Percentiles rank a stretch among this genome's conserved stretches.
phyloP scores from a whole-genome alignment of 1,140 invertebrate species.

The Drosophila azteca region DNA sequence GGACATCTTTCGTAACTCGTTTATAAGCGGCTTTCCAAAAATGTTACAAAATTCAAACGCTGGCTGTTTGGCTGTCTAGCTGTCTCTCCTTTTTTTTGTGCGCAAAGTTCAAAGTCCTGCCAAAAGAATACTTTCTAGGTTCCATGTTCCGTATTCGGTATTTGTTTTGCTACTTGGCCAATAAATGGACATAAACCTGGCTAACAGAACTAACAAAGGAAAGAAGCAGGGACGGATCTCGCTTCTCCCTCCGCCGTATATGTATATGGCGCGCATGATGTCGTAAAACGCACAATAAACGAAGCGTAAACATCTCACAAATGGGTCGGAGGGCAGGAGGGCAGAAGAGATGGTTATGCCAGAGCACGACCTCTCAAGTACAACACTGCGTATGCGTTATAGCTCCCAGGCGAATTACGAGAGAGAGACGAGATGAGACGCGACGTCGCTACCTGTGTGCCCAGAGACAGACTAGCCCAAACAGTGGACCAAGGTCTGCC shows the following conservation, averaged over 20 bases:
- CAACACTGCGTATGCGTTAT: slow-evolving; percentile 72
- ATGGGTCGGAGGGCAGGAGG: too few relatives aligned
- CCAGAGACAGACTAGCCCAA: slow-evolving; percentile 19
- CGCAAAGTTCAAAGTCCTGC: too few relatives aligned
- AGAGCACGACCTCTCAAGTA: slow-evolving; percentile 35
- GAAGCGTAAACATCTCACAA: slow-evolving; percentile 59
- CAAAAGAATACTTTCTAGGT: too few relatives aligned
- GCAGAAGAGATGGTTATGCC: slow-evolving; percentile 18
- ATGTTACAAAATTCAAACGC: too few relatives aligned
- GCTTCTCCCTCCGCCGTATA: slow-evolving; percentile 43
- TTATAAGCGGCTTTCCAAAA: too few relatives aligned
- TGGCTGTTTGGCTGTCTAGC: too few relatives aligned
- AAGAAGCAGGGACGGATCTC: slow-evolving; percentile 2
- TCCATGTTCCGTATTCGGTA: background rate
- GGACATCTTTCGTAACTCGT: too few relatives aligned
- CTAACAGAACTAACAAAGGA: slow-evolving; percentile 16
- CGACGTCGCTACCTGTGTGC: too few relatives aligned
- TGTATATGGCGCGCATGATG: slow-evolving; percentile 71
- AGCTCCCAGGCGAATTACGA: slow-evolving; percentile 53
- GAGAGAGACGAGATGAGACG: slow-evolving; percentile 1
- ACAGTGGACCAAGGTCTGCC: slow-evolving; percentile 1
- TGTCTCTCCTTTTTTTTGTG: too few relatives aligned
- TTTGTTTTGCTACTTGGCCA: slow-evolving; percentile 56
- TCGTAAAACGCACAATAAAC: slow-evolving; percentile 79
- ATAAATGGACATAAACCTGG: slow-evolving; percentile 56